phyloP scores from a whole-genome alignment of 2,888 invertebrate species.

The Sicus ferrugineus region DNA sequence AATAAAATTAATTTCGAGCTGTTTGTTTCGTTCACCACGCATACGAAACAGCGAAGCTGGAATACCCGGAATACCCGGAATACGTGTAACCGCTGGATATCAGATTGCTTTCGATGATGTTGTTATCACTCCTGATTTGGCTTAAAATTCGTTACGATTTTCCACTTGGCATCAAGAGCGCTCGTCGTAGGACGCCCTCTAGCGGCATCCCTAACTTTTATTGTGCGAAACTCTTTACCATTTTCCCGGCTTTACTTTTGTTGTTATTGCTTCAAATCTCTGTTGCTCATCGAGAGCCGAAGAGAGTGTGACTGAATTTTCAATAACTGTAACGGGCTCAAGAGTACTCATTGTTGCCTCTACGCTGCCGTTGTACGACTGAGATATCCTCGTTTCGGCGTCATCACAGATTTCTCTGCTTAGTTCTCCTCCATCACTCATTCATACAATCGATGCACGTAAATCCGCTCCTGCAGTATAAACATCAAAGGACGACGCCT shows the following conservation, averaged over 20 bases:
- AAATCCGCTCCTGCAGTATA: slow-evolving; percentile 21
- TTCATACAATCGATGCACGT: slow-evolving; percentile 17
- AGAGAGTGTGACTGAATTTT: slow-evolving; percentile 58
- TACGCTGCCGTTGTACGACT: too few relatives aligned
- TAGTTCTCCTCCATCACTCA: background rate
- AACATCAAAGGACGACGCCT: background rate
- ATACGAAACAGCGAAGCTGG: slow-evolving; percentile 19
- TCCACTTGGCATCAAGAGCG: slow-evolving; percentile 46
- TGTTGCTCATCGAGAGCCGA: slow-evolving; percentile 57
- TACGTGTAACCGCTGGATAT: slow-evolving; percentile 12
- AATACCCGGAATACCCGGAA: too few relatives aligned
- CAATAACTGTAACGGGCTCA: slow-evolving; percentile 41
- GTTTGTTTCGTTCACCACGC: slow-evolving; percentile 16
- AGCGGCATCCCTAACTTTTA: background rate
- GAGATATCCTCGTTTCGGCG: background rate
- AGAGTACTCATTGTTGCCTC: background rate
- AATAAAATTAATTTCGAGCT: slow-evolving; percentile 28
- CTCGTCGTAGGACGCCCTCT: background rate
- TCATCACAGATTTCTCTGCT: background rate
- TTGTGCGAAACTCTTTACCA: background rate
- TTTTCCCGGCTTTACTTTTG: background rate
- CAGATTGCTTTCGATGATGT: background rate
- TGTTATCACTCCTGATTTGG: slow-evolving; percentile 9
- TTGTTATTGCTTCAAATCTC: slow-evolving; percentile 50
- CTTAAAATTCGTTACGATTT: slow-evolving; percentile 46